These are phyloP conservation scores for Coenonympha arcania DNA, from an alignment of 2,888 invertebrate species.

Conservation along the genomic window DNA sequence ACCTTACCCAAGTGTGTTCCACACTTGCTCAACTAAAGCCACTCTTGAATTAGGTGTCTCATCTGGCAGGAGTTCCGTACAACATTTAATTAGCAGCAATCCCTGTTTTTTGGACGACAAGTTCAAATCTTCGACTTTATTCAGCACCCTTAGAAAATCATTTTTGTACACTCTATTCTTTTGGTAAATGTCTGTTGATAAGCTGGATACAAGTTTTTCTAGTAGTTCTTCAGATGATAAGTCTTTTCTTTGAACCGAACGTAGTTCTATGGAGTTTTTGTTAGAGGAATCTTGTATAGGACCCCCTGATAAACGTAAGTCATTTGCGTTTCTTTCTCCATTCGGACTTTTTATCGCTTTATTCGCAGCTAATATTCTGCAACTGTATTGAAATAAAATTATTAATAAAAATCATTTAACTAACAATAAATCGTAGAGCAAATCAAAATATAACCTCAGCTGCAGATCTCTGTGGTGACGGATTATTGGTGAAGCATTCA, in stretches of 20 bases:
- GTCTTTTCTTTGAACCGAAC: background rate
- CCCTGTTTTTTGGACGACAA: slow-evolving; percentile 62
- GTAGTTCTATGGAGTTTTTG: slow-evolving; percentile 6
- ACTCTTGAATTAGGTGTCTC: slow-evolving; percentile 61
- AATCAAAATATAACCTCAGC: slow-evolving; percentile 33
- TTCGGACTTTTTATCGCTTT: background rate
- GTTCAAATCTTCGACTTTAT: slow-evolving; percentile 53
- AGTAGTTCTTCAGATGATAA: slow-evolving; percentile 46
- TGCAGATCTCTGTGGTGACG: slow-evolving; percentile 24
- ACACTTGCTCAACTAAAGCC: slow-evolving; percentile 69
- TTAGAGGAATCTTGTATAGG: slow-evolving; percentile 12
- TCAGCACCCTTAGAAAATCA: slow-evolving; percentile 51
- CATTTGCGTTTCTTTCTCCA: slow-evolving; percentile 14
- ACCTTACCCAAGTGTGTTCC: slow-evolving; percentile 65
- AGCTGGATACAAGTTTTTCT: slow-evolving; percentile 52
- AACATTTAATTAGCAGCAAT: slow-evolving; percentile 69
- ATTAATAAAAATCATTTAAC: too few relatives aligned
- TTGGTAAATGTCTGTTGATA: slow-evolving; percentile 58
- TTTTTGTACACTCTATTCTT: slow-evolving; percentile 66
- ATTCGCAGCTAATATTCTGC: slow-evolving; percentile 9
- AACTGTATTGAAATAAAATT: too few relatives aligned
- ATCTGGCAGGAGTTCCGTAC: slow-evolving; percentile 72
- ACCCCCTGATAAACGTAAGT: slow-evolving; percentile 22
- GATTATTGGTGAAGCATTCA: slow-evolving; percentile 25
- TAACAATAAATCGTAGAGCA: background rate